phyloP scores from a whole-genome alignment of 2,888 invertebrate genomes.

The Panzeria rudis region DNA sequence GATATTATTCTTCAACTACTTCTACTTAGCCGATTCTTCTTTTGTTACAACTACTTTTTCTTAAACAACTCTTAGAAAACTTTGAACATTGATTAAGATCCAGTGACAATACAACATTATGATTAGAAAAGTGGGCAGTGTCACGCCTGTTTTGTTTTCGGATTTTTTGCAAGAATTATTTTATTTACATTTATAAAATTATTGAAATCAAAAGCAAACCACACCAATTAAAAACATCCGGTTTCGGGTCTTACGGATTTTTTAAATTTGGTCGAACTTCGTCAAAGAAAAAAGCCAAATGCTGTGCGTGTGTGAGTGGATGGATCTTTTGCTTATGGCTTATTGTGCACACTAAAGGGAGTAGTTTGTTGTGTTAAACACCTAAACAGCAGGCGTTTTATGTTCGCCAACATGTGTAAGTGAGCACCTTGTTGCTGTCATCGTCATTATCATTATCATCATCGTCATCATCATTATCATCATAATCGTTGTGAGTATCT shows the following conservation, averaged over 20 bases:
- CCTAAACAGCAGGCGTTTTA: constrained; percentile 57
- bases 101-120: no score
- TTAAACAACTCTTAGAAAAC: no score
- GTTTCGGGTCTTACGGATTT: neutral
- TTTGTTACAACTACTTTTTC: no score
- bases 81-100: no score
- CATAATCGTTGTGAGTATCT: constrained; percentile 23
- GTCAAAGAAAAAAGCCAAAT: constrained; percentile 30
- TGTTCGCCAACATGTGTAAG: constrained; percentile 64
- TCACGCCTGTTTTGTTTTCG: no score
- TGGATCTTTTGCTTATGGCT: constrained; percentile 42
- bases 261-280: neutral
- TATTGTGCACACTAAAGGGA: constrained; percentile 33
- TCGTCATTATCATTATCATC: neutral
- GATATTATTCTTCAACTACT: no score
- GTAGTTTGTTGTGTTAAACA: constrained; percentile 29
- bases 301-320: constrained; percentile 26
- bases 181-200: no score
- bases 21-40: no score
- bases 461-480: constrained; percentile 18
- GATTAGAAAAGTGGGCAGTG: no score
- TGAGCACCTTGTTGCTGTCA: constrained; percentile 59
- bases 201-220: no score
- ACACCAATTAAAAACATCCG: no score
- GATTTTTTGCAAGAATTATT: no score